Conservation (phyloP, 2,113 vertebrate species). For the Triplophysa tibetana region DNA sequence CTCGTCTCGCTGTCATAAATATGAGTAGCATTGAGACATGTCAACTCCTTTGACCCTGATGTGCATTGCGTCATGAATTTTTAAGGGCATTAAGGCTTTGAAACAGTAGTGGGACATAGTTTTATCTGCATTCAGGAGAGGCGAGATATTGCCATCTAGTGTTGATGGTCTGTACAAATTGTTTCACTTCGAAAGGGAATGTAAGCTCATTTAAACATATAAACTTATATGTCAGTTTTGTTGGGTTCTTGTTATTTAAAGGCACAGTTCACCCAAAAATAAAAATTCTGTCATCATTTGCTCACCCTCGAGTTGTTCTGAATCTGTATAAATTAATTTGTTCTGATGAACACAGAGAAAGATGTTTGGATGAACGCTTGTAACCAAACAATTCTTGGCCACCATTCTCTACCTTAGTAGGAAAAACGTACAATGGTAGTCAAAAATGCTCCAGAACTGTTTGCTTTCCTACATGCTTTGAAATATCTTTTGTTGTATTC, state of each 20-base stretch:
- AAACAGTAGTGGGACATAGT: neutral
- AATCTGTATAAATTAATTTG: too few relatives aligned
- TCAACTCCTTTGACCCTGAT: constrained; percentile 34
- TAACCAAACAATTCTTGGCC: too few relatives aligned
- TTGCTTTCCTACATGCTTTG: too few relatives aligned
- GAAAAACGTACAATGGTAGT: too few relatives aligned
- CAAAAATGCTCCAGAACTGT: too few relatives aligned
- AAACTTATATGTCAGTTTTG: neutral
- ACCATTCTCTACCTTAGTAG: too few relatives aligned
- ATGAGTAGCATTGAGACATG: neutral
- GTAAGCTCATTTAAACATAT: neutral
- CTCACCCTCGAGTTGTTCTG: too few relatives aligned
- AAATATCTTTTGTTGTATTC: too few relatives aligned
- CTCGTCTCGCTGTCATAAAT: constrained; percentile 18
- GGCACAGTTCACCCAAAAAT: too few relatives aligned
- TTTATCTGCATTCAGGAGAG: neutral
- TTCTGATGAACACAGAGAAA: too few relatives aligned
- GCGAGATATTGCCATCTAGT: constrained; percentile 38
- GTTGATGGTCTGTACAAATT: constrained; percentile 1
- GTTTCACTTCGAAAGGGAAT: neutral
- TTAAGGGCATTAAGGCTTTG: neutral
- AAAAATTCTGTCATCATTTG: too few relatives aligned
- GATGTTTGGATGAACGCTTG: too few relatives aligned
- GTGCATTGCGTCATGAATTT: neutral
- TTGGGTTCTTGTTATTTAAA: neutral